Base-by-base conservation (phyloP, 2,113 vertebrate genomes). In the Nymphicus hollandicus region DNA sequence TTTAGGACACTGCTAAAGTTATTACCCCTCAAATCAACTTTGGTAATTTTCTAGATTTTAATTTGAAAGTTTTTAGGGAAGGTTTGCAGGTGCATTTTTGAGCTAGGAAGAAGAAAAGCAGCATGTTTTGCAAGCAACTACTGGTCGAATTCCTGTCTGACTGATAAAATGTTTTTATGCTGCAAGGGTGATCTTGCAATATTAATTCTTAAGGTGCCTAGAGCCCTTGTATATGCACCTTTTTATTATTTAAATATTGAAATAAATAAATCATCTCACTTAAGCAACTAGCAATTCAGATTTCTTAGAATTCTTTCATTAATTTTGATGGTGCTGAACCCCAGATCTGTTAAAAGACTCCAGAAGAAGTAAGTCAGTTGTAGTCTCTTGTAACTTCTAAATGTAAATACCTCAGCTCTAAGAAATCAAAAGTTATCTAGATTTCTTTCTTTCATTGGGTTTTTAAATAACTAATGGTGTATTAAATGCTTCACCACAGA, bases 171-270 rank as follows among this genome's bases (percentile, higher is more conserved):
- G 19, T 76, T 93, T 90, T 79, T 49, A 53, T 56, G 55, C 37
- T 56, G 81, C 49, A 65, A 91, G 88, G 49, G 61, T 79, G 81
- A 91, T 95, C 69, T 29, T 94, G 70, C 66, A 97, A 89, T 95
- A 96, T 97, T 95, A 80, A 96, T 91, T 89, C 77, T 91, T 89
- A 79, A 87, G 91, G 88, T 85, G 74, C 63, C 89, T 88, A 94
- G 96, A 96, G 95, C 31, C 96, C 91, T 82, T 89, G 70, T 94
- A 92, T 89, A 92, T 90, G 88, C 88, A 89, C 80, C 43, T 69
- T 96, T 94, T 96, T 93, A 93, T 94, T 96, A 96, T 95, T 96
- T 93, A 93, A 95, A 96, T 97, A 96, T 95, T 95, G 93, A 96
- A 96, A 94, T 93, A 96, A 96, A 97, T 95, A 93, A 97, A 96